These are phyloP conservation scores for Rhinopomastus cyanomelas DNA, from an alignment of 2,113 vertebrate species.

Conservation along the genomic window DNA sequence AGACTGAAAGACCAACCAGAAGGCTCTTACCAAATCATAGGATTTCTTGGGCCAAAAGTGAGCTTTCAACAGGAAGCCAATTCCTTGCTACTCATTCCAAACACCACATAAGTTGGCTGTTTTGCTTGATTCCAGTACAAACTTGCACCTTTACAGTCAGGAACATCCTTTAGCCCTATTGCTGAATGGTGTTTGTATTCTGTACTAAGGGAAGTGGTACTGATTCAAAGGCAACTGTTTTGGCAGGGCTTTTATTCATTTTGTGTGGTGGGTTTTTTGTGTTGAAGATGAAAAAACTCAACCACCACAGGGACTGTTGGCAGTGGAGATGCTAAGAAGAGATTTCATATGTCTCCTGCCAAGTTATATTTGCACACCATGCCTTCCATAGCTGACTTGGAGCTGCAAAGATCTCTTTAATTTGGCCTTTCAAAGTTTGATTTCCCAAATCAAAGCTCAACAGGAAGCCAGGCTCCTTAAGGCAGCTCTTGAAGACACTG, in stretches of 20 bases:
- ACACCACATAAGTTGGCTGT: neutral
- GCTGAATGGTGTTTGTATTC: neutral
- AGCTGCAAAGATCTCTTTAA: neutral
- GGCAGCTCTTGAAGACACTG: neutral
- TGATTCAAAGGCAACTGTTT: neutral
- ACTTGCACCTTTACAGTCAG: neutral
- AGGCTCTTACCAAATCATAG: neutral
- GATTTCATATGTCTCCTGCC: slow-evolving; percentile 5
- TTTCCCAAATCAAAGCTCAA: slow-evolving; percentile 4
- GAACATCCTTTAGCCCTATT: neutral
- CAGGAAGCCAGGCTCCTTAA: neutral
- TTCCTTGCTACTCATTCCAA: neutral
- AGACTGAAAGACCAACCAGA: neutral
- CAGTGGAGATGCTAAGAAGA: neutral
- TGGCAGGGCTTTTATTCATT: neutral
- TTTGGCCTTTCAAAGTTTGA: neutral
- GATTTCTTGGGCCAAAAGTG: neutral
- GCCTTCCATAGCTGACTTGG: neutral
- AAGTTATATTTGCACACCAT: neutral
- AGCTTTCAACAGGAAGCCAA: neutral
- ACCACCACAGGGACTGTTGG: neutral
- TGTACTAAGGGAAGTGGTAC: neutral
- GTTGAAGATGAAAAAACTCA: neutral
- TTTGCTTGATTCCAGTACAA: neutral
- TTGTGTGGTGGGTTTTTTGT: neutral